Evolutionary conservation across 2,113 vertebrate species (phyloP).

Genomic region (Actenoides hombroni): DNA sequence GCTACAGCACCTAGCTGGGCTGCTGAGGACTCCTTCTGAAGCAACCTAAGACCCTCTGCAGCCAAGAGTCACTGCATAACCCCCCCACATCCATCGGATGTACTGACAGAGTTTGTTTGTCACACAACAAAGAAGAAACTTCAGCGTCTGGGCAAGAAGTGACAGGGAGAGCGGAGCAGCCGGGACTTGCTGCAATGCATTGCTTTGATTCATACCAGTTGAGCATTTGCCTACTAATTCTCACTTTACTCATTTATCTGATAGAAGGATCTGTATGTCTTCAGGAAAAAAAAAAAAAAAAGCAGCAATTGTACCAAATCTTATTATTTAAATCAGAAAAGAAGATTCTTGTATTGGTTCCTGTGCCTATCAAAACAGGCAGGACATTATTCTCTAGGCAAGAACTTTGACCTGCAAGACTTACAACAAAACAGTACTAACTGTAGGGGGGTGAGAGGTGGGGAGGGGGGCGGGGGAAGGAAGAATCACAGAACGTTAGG

Average conservation of each 20-base stretch:
- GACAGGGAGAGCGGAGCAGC: neutral
- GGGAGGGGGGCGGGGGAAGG: too few relatives aligned
- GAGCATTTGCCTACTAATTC: neutral
- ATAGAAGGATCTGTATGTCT: neutral
- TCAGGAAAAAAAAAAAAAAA: neutral
- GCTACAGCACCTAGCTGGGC: neutral
- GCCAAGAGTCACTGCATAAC: neutral
- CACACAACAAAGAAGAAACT: neutral
- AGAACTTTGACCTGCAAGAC: neutral
- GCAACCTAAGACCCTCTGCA: too few relatives aligned
- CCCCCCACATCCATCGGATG: rapidly evolving
- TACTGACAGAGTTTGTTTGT: too few relatives aligned
- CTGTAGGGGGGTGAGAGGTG: too few relatives aligned
- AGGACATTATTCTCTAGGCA: neutral
- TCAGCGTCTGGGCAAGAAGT: neutral
- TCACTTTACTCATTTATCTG: neutral
- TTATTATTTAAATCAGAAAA: neutral
- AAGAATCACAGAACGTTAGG: neutral
- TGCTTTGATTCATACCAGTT: neutral
- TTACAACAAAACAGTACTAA: neutral
- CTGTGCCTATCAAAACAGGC: neutral
- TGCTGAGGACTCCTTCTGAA: neutral
- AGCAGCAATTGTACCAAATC: neutral
- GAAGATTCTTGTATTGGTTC: neutral
- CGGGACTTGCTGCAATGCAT: neutral